These are phyloP conservation scores for Diorhabda elongata DNA, from an alignment of 1,140 invertebrate genomes.

Conservation along the genomic window DNA sequence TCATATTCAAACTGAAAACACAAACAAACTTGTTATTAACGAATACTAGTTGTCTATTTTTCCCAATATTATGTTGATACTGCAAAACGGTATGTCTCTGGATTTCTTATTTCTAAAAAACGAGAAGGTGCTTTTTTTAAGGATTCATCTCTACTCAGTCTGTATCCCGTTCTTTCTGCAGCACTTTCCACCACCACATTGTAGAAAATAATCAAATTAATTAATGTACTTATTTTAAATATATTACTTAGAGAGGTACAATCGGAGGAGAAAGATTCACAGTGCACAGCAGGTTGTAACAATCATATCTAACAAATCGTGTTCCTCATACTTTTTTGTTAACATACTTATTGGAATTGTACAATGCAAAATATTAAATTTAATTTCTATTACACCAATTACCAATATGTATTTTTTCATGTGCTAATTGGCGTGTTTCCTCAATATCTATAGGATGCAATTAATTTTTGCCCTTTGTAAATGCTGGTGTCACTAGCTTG, in stretches of 20 bases:
- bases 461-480: constrained; percentile 17
- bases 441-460: constrained; percentile 19
- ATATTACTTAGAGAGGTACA: constrained; percentile 3
- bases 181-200: no score
- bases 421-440: constrained; percentile 7
- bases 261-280: constrained; percentile 12
- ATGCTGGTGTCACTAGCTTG: constrained; percentile 17
- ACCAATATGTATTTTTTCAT: constrained; percentile 16
- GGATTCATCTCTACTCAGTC: no score
- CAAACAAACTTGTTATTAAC: no score
- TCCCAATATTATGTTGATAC: no score
- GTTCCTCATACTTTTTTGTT: constrained; percentile 6
- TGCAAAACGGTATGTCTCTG: no score
- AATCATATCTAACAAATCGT: constrained; percentile 13
- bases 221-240: no score
- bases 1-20: no score
- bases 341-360: constrained; percentile 16
- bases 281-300: constrained; percentile 14
- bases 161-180: no score
- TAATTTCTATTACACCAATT: constrained; percentile 16
- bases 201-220: no score
- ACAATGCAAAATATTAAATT: constrained; percentile 13
- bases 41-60: no score
- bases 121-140: no score
- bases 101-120: no score